A percentile compares a stretch with the other conserved stretches of the same genome.
These are phyloP conservation scores for Harmothoe impar DNA, from an alignment of 2,888 invertebrate genomes.

Conservation along the genomic window DNA sequence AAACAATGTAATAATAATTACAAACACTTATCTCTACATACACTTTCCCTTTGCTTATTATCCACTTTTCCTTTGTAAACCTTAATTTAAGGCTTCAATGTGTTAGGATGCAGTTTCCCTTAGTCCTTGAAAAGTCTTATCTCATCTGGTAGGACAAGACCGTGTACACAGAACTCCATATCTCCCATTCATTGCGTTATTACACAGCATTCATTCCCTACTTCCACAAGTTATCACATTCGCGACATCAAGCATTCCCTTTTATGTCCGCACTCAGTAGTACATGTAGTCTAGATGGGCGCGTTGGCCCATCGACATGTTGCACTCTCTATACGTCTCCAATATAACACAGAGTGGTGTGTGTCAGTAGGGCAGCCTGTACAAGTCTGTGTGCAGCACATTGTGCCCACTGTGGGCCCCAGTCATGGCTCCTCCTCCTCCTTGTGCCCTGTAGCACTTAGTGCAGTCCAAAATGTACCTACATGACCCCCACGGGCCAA, in stretches of 20 bases:
- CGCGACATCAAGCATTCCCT: background rate
- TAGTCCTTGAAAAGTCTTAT: background rate
- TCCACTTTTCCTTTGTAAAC: background rate
- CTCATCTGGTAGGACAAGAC: slow-evolving; percentile 35
- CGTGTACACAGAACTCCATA: background rate
- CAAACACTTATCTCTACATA: background rate
- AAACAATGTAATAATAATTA: background rate
- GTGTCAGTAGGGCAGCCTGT: too few species aligned
- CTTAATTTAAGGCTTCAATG: slow-evolving; percentile 18
- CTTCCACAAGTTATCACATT: background rate
- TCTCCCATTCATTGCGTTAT: background rate
- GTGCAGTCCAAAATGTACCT: background rate
- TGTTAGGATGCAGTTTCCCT: slow-evolving; percentile 8
- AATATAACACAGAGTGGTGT: background rate
- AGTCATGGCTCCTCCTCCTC: background rate
- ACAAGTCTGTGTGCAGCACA: background rate
- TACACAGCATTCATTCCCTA: background rate
- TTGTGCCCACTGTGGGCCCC: background rate
- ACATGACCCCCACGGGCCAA: background rate
- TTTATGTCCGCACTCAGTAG: background rate
- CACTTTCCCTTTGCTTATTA: background rate
- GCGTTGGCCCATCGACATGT: background rate
- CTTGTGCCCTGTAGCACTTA: background rate
- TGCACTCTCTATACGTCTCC: background rate
- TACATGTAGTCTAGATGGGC: background rate